Conservation (phyloP, 2,113 vertebrate genomes). For the Neogale vison region DNA sequence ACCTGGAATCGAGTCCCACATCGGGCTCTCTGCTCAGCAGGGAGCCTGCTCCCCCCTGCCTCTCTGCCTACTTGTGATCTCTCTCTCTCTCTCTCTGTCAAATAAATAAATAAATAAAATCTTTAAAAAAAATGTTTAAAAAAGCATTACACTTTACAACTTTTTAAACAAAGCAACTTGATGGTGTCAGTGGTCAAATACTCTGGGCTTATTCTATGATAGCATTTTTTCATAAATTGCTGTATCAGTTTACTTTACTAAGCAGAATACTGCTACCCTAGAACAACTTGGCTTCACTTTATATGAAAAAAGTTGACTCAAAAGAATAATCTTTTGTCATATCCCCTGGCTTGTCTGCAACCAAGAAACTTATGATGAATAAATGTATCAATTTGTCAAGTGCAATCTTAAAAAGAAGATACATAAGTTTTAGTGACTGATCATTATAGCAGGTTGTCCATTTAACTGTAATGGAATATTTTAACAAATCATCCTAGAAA, state of each 20-base stretch:
- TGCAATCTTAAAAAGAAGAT: neutral
- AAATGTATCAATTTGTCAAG: conserved; percentile 23
- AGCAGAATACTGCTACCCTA: neutral
- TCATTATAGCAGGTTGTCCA: neutral
- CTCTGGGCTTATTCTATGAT: neutral
- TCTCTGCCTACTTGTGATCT: no score
- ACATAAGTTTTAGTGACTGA: neutral
- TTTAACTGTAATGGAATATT: neutral
- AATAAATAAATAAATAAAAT: no score
- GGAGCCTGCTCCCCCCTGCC: no score
- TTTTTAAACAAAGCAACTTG: neutral
- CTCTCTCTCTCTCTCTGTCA: no score
- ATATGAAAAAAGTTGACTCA: neutral
- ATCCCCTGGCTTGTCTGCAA: neutral
- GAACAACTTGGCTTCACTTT: neutral
- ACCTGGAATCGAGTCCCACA: no score
- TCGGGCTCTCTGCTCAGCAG: no score
- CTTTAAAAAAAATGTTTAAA: neutral
- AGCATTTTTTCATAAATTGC: neutral
- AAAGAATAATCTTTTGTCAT: neutral
- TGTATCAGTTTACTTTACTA: neutral
- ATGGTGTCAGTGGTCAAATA: neutral
- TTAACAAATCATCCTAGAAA: neutral
- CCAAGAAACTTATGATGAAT: conserved; percentile 1
- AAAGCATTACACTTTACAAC: neutral